A percentile compares a stretch with the other conserved stretches of the same genome.
These are phyloP conservation scores for Hyla sarda DNA, from an alignment of 2,113 vertebrate genomes.

Conservation along the genomic window DNA sequence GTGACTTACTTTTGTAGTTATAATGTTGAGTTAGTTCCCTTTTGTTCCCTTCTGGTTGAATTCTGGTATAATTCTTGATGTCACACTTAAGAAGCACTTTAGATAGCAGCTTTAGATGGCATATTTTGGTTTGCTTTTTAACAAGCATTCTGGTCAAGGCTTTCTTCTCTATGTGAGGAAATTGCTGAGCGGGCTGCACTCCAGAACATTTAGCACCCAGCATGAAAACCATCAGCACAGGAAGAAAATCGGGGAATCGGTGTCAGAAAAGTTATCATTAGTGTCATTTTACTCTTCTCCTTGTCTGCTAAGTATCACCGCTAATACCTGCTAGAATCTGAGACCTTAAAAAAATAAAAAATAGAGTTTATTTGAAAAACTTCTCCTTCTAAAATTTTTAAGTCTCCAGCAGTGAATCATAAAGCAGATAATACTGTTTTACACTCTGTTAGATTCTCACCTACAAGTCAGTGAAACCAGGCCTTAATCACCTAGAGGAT, in stretches of 20 bases:
- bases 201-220: conserved; percentile 16
- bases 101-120: no score
- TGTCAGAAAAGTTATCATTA: not conserved
- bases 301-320: not conserved
- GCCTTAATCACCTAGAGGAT: no score
- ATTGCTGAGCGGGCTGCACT: not conserved
- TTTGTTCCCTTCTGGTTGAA: no score
- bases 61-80: no score
- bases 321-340: not conserved
- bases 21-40: no score
- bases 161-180: not conserved
- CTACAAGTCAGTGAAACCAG: not conserved
- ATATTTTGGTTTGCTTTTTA: conserved; percentile 21
- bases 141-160: not conserved
- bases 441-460: not conserved
- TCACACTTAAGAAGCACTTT: no score
- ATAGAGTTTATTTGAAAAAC: not conserved
- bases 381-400: not conserved
- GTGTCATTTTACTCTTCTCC: not conserved
- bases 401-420: not conserved
- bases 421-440: not conserved
- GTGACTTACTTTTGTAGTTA: no score
- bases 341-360: not conserved
- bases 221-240: not conserved
- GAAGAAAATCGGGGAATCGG: not conserved